Evolutionary conservation across 64 coral and sea anemone species (phyloP), one percentile per base, ranked within the genome.

Genomic region (Actinia equina): DNA sequence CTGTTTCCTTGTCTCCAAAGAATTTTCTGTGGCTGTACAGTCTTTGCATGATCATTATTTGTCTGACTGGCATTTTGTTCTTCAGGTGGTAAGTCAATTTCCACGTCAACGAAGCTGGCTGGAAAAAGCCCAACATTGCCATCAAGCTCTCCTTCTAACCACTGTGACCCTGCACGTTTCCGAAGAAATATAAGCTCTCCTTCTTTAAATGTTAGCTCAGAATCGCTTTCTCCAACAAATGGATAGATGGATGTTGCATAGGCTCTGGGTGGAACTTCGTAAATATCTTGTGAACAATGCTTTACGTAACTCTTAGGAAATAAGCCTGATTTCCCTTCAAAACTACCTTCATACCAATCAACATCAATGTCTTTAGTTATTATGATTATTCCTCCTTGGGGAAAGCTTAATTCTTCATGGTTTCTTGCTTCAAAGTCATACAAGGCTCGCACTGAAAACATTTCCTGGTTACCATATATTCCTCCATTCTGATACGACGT

Each of bases 301-400:
- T 88, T 84, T 8, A 95, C 88, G 85, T 95, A 99, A 86, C 62
- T 95, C 46, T 99, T 99, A 1, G 97, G 97, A 88, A 99, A 95
- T 60, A 95, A 88, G 26, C 97, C 97, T 43, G 82, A 79, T 43
- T 52, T 88, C 11, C 91, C 86, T 80, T 93, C 87, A 76, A 88
- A 99, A 0, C 54, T 93, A 5, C 97, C 97, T 83, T 99, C 93
- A 64, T 89, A 86, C 97, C 97, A 99, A 60, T 95, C 88, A 55
- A 86, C 89, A 84, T 95, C 97, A 30, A 95, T 85, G 86, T 95
- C 97, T 89, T 92, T 99, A 37, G 55, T 95, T 22, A 95, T 65
- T 62, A 85, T 74, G 77, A 99, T 88, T 54, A 91, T 30, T 44
- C 91, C 90, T 25, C 91, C 93, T 56, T 83, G 49, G 0, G 88